Evolutionary conservation across 2,888 invertebrate species (phyloP).

Genomic region (Drosophila monieri): DNA sequence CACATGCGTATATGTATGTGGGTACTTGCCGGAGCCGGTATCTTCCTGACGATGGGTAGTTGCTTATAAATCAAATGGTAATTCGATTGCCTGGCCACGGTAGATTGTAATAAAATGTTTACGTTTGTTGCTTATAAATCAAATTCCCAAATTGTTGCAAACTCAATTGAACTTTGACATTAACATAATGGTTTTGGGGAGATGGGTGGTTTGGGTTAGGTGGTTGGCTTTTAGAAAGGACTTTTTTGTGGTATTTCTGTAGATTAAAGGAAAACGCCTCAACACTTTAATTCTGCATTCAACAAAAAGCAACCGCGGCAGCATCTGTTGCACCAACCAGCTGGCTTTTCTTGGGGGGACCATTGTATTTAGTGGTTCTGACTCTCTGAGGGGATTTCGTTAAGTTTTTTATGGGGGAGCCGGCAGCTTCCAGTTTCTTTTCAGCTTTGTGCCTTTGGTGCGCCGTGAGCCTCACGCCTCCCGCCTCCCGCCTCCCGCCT

Average conservation of each 20-base stretch:
- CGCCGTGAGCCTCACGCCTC: slow-evolving; percentile 42
- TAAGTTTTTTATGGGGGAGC: slow-evolving; percentile 31
- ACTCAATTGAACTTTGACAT: slow-evolving; percentile 31
- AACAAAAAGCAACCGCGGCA: slow-evolving; percentile 17
- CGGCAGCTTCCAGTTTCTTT: slow-evolving; percentile 33
- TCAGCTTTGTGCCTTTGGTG: slow-evolving; percentile 63
- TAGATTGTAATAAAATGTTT: slow-evolving; percentile 38
- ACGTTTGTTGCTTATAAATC: slow-evolving; percentile 35
- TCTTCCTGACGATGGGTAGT: slow-evolving; percentile 22
- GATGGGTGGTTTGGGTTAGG: background rate
- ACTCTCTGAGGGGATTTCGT: slow-evolving; percentile 42
- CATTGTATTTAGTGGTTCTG: slow-evolving; percentile 63
- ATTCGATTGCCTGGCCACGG: slow-evolving; percentile 48
- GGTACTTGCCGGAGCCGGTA: background rate
- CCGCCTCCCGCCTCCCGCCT: background rate
- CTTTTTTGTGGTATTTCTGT: background rate
- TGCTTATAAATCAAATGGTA: slow-evolving; percentile 66
- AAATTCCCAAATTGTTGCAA: slow-evolving; percentile 33
- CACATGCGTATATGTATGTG: slow-evolving; percentile 23
- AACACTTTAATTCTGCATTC: slow-evolving; percentile 27
- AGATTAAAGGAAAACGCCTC: slow-evolving; percentile 9
- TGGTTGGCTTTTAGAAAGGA: background rate
- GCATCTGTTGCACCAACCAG: slow-evolving; percentile 46
- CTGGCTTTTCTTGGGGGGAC: slow-evolving; percentile 61
- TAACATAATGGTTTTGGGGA: slow-evolving; percentile 10